Evolutionary conservation across 2,888 invertebrate species (phyloP).

Genomic region (Sinhomidia bicolor): DNA sequence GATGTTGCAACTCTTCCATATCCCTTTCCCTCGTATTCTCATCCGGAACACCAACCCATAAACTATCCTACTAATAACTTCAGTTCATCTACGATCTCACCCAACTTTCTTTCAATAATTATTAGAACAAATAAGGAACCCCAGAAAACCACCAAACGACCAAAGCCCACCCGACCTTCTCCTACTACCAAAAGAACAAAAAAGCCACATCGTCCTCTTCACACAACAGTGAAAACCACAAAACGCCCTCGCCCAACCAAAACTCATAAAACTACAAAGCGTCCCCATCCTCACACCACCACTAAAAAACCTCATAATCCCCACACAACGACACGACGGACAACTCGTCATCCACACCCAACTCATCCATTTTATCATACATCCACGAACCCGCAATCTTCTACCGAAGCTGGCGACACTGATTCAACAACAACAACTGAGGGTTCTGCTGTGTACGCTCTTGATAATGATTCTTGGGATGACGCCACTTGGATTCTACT

Average conservation of each 20-base stretch:
- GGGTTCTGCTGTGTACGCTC: neutral
- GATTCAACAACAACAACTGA: neutral
- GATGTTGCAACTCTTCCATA: too few relatives aligned
- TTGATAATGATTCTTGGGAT: slow-evolving; percentile 87
- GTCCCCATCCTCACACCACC: neutral
- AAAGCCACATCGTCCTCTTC: neutral
- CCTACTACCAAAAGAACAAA: neutral
- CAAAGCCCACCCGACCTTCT: neutral
- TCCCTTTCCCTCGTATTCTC: too few relatives aligned
- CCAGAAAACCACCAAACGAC: neutral
- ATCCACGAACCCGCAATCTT: neutral
- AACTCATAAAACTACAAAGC: neutral
- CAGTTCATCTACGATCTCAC: too few relatives aligned
- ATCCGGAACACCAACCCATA: too few relatives aligned
- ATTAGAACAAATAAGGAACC: neutral
- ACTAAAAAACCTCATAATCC: neutral
- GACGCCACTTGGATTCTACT: slow-evolving; percentile 95
- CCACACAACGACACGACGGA: neutral
- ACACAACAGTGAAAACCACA: neutral
- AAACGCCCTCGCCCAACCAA: neutral
- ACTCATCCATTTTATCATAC: neutral
- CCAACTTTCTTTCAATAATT: too few relatives aligned
- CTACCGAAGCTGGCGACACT: neutral
- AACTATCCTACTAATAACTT: neutral
- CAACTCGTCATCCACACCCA: neutral